These are phyloP conservation scores for Puffinus mauretanicus DNA, from an alignment of 2,113 vertebrate genomes.

Conservation along the genomic window DNA sequence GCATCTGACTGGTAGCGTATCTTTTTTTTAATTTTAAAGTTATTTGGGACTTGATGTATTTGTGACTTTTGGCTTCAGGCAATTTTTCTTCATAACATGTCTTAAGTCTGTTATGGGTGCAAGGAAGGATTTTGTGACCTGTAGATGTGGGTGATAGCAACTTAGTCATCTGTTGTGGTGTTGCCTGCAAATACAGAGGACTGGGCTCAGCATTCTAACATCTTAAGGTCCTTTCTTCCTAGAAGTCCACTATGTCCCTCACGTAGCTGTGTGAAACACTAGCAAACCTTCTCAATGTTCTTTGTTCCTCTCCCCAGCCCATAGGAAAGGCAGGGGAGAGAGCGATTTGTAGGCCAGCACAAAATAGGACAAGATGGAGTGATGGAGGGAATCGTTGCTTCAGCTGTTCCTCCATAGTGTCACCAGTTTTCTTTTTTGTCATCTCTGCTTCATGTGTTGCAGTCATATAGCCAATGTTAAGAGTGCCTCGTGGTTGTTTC, in stretches of 20 bases:
- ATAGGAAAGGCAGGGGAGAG: not conserved
- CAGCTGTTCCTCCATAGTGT: not conserved
- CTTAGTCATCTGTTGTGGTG: not conserved
- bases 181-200: not conserved
- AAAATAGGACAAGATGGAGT: not conserved
- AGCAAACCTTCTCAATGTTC: not conserved
- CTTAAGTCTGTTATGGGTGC: not conserved
- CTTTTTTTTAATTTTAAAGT: not conserved
- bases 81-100: not conserved
- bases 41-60: not conserved
- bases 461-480: not conserved
- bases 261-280: not conserved
- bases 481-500: not conserved
- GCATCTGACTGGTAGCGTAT: not conserved
- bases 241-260: not conserved
- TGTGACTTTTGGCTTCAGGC: not conserved
- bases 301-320: not conserved
- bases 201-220: not conserved
- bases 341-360: not conserved
- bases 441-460: not conserved
- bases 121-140: not conserved
- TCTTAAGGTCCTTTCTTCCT: not conserved
- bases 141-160: not conserved
- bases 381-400: not conserved
- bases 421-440: not conserved